phyloP scores from a whole-genome alignment of 2,797 vertebrate species.

The Ctenosaura bakeri region DNA sequence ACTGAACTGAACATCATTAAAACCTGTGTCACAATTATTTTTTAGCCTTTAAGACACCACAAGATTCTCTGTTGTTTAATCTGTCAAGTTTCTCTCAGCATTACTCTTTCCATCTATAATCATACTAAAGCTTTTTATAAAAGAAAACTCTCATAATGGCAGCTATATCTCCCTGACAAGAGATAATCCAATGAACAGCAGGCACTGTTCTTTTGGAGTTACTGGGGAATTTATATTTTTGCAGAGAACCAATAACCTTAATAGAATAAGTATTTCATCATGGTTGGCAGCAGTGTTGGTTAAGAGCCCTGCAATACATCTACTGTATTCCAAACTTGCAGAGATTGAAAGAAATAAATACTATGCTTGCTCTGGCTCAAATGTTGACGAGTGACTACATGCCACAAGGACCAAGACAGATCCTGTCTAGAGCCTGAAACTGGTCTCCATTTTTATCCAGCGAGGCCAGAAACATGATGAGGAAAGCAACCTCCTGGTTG shows the following conservation, averaged over 20 bases:
- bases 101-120: slow-evolving; percentile 12
- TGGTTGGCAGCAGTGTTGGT: not conserved
- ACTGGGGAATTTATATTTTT: slow-evolving; percentile 5
- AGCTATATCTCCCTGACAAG: not conserved
- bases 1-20: not conserved
- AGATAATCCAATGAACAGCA: slow-evolving; percentile 16
- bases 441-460: not conserved
- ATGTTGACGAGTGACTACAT: not conserved
- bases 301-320: not conserved
- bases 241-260: not conserved
- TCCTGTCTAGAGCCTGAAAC: not conserved
- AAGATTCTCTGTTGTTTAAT: not conserved
- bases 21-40: not conserved
- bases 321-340: not conserved
- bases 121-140: not conserved
- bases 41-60: not conserved
- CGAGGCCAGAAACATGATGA: not conserved
- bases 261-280: not conserved
- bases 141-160: not conserved
- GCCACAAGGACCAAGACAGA: not conserved
- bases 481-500: not conserved
- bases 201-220: not conserved
- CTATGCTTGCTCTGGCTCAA: not conserved
- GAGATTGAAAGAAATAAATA: not conserved
- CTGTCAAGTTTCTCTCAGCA: not conserved